These are phyloP conservation scores for Microcebus tavaratra DNA, from an alignment of 2,113 vertebrate genomes.

Conservation along the genomic window DNA sequence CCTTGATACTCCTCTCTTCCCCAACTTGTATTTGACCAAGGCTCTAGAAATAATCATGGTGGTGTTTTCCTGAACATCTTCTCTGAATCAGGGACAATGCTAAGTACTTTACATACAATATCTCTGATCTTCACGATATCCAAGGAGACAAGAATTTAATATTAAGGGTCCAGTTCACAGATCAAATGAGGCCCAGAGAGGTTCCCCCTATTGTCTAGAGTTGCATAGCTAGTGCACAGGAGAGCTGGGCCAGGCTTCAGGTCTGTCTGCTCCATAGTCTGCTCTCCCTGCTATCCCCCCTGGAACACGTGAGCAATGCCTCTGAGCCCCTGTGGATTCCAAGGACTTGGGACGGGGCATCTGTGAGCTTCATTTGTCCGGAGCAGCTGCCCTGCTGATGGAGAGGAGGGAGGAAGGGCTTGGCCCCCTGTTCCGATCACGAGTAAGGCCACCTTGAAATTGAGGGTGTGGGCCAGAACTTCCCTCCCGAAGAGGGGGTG, in stretches of 20 bases:
- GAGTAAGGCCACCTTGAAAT: neutral
- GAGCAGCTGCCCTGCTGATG: neutral
- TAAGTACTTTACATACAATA: neutral
- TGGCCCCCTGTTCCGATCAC: neutral
- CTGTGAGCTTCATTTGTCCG: neutral
- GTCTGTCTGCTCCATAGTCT: neutral
- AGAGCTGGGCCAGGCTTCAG: neutral
- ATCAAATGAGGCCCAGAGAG: neutral
- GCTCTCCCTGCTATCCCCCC: neutral
- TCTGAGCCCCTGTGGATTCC: neutral
- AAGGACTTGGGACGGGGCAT: neutral
- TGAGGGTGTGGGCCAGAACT: neutral
- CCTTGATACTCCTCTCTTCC: neutral
- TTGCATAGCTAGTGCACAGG: rapidly evolving
- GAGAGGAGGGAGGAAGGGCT: neutral
- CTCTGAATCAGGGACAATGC: neutral
- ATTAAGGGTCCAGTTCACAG: neutral
- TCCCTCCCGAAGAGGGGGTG: neutral
- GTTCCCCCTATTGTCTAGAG: neutral
- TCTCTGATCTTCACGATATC: neutral
- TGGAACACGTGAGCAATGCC: neutral
- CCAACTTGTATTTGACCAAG: neutral
- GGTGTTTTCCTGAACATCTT: neutral
- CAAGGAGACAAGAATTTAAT: neutral
- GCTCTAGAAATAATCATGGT: neutral